Conservation (phyloP, 2,113 vertebrate species). For the Eira barbara region DNA sequence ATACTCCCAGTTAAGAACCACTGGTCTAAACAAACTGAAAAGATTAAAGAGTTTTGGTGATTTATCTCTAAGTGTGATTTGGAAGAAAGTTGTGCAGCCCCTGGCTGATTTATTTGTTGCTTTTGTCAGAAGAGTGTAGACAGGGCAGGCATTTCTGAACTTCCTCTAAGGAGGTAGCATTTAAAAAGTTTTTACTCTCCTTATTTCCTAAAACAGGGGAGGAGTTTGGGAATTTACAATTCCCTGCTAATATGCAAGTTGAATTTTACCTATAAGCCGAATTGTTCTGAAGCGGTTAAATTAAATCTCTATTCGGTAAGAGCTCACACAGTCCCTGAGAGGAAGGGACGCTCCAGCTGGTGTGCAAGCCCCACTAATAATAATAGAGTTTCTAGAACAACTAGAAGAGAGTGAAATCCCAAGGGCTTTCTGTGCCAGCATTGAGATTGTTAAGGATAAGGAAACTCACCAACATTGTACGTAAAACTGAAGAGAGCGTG, state of each 20-base stretch:
- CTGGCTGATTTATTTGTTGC: not conserved
- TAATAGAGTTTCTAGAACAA: not conserved
- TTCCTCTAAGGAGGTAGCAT: not conserved
- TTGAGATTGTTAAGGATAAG: not conserved
- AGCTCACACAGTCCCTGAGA: conserved; percentile 86
- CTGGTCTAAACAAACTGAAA: not conserved
- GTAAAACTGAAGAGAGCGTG: not conserved
- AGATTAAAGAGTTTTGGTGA: not conserved
- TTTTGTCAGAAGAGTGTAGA: not conserved
- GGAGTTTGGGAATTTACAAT: not conserved
- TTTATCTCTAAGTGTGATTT: not conserved
- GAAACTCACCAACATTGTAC: not conserved
- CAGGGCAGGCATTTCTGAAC: not conserved
- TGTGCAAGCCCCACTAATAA: not conserved
- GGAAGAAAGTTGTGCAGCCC: not conserved
- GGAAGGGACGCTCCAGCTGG: conserved; percentile 79
- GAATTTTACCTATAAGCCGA: not conserved
- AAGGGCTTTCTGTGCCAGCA: not conserved
- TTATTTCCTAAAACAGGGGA: not conserved
- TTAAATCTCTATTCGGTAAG: conserved; percentile 72
- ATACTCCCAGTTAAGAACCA: not conserved
- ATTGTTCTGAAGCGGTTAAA: not conserved
- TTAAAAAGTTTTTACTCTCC: not conserved
- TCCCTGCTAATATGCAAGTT: not conserved
- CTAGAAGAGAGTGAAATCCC: not conserved